phyloP scores from a whole-genome alignment of 2,888 invertebrate genomes.

The Oegoconia quadripuncta region DNA sequence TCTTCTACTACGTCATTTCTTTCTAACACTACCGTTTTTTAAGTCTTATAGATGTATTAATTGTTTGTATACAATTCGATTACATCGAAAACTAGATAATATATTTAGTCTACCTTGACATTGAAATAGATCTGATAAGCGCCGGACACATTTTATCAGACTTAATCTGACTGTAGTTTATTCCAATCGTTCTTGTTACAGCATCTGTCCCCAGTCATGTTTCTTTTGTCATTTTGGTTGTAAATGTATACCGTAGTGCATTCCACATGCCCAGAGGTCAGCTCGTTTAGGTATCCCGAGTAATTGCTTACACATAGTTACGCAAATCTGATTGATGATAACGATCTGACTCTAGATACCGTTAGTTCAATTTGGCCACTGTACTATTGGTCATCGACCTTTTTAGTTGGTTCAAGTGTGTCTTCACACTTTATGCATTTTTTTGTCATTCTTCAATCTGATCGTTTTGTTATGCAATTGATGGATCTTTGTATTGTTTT shows the following conservation, averaged over 20 bases:
- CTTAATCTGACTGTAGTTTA: too few species aligned
- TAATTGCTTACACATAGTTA: constrained; percentile 74
- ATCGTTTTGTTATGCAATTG: neutral
- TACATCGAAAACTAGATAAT: too few species aligned
- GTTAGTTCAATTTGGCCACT: constrained; percentile 74
- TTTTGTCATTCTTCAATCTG: constrained; percentile 7
- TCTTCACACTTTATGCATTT: constrained; percentile 13
- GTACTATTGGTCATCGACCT: constrained; percentile 67
- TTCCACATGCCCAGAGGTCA: constrained; percentile 50
- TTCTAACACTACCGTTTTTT: too few species aligned
- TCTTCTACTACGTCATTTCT: neutral
- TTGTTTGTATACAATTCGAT: too few species aligned
- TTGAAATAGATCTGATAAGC: too few species aligned
- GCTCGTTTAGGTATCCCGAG: constrained; percentile 41
- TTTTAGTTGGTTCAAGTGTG: constrained; percentile 34
- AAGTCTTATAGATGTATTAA: too few species aligned
- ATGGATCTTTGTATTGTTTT: too few species aligned
- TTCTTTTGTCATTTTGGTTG: constrained; percentile 27
- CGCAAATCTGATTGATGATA: constrained; percentile 77
- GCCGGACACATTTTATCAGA: too few species aligned
- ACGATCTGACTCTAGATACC: constrained; percentile 59
- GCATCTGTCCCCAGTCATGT: constrained; percentile 19
- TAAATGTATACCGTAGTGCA: constrained; percentile 47
- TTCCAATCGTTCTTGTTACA: neutral
- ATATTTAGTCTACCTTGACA: neutral